Base-by-base conservation (phyloP, 2,888 invertebrate genomes). In the Apamea sordens region DNA sequence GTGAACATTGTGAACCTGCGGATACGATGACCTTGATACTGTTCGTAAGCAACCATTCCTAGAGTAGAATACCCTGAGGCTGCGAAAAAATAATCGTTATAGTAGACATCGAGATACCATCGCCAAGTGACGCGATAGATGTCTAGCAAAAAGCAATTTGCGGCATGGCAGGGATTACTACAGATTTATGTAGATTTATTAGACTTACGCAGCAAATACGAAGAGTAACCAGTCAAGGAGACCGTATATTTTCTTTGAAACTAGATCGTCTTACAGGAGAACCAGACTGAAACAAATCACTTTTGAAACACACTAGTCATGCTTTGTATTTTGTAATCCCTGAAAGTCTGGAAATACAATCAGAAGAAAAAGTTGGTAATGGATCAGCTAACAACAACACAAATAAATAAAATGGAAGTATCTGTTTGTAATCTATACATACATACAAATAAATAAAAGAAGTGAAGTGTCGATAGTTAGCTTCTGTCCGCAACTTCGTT, bases 121-220 rank as follows among this genome's bases (percentile, higher is more conserved):
- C 53, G 63, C 47, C n/a, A 63, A 76, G 69, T 64, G 68, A 78
- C 71, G 64, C 76, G 77, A 77, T 82, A 79, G 70, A 75, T 80
- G 79, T 82, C 75, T 69, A 61, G 71, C 44, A 24, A 61, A 70
- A 80, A 79, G 77, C 87, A 87, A 85, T 85, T 81, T 81, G 69
- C 56, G 56, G 64, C 76, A n/a, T 74, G 32, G 73, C 70, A 28
- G 65, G 73, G 83, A 79, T 80, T 79, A 83, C 86, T 79, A 53
- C 24, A 73, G 82, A 82, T 80, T 79, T 77, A 77, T 76, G 76
- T 84, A 82, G 82, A 87, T 87, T 84, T 86, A 86, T 80, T 78
- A 85, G 82, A 44, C 72, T 78, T 74, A 56, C 68, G n/a, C 36
- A 64, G 71, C 68, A 69, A 71, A 73, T 65, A 71, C 44, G 53